Base-by-base conservation (phyloP, 37 sponge, comb jelly and placozoan species). In the Chondrilla cf. caribensis region DNA sequence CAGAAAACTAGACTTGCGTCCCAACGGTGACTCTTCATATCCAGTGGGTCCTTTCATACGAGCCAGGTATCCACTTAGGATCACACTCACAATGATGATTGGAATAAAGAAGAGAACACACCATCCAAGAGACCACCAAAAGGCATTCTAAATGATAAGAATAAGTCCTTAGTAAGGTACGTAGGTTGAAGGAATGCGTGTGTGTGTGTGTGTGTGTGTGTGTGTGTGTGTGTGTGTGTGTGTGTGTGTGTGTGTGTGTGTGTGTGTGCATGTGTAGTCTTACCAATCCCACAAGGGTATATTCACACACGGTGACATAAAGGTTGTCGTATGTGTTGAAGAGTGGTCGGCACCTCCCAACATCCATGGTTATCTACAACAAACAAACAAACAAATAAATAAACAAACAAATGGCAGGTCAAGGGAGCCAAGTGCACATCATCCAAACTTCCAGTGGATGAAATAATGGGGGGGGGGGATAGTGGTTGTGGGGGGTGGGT, bases 71-170 rank as follows among this genome's bases (percentile, higher is more conserved):
- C 59, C 77, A 0, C 87, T 83, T 8, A 81, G 54, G 19, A 89
- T 33, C 17, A 93, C 85, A 57, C 89, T 58, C 31, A 87, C 79
- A 38, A 93, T 84, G 47, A 89, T 87, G 25, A 84, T 60, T 24
- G 93, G 87, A 18, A 89, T 59, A 59, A 93, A 93, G 78, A 93
- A 71, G 32, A 86, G 58, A 0, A 68, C 82, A 78, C 93, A 92
- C 84, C 85, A 83, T 11, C 93, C 93, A 25, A 92, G 70, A 35
- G 93, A 86, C 84, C 83, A 84, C 93, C 93, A 92, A 82, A 92
- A 92, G 26, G 84, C 93, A 81, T 86, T 92, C 93, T 92, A 82
- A 19, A 24, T 6, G 47, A 0, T 25, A 51, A 5, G 11, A 54
- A 51, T 22, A 35, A 66, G 38, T 9, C 0, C 21, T 21, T 41